Evolutionary conservation across 1,140 invertebrate species (phyloP).

Genomic region (Tetranychus cinnabarinus): DNA sequence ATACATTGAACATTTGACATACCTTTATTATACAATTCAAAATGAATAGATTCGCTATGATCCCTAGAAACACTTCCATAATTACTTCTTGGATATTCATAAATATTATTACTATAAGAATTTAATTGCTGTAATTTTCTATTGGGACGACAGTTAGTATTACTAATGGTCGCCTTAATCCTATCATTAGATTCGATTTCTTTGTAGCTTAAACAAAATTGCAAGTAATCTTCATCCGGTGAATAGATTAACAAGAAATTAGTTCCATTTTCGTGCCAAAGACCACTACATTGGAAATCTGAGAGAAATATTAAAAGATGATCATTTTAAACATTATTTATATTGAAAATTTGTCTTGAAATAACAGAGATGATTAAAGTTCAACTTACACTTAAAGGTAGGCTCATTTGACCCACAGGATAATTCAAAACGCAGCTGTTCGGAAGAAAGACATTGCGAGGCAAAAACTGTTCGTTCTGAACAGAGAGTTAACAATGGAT

Average conservation of each 20-base stretch:
- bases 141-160: slow-evolving; percentile 2
- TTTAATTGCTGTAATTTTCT: not conserved
- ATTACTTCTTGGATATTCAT: not conserved
- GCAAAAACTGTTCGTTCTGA: not conserved
- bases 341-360: not conserved
- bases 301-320: slow-evolving; percentile 13
- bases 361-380: not conserved
- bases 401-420: not conserved
- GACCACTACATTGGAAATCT: slow-evolving; percentile 65
- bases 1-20: not conserved
- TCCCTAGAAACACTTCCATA: not conserved
- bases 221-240: slow-evolving; percentile 3
- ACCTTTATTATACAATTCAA: not conserved
- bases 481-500: not conserved
- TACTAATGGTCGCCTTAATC: slow-evolving; percentile 2
- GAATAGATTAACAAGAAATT: slow-evolving; percentile 39
- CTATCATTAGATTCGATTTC: not conserved
- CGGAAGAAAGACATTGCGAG: not conserved
- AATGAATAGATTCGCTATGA: not conserved
- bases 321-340: not conserved
- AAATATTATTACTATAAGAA: not conserved
- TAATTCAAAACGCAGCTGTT: not conserved
- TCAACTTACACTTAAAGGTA: not conserved
- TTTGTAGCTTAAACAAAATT: slow-evolving; percentile 5
- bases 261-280: slow-evolving; percentile 42